Evolutionary conservation across 2,888 invertebrate species (phyloP).

Genomic region (Masnerella sp.): DNA sequence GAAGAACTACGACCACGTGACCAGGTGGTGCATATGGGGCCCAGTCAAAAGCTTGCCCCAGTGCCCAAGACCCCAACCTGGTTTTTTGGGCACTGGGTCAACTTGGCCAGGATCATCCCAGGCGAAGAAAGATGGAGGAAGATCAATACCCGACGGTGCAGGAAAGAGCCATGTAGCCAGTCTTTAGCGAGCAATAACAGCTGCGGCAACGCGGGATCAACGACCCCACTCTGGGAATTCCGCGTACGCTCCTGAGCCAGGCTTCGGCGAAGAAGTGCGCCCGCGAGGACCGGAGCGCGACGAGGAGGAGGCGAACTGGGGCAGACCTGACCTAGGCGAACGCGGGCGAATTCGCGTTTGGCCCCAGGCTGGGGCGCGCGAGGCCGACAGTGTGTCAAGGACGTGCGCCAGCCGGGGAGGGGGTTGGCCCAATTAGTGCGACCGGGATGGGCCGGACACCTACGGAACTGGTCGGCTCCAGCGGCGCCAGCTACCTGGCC

Average conservation of each 20-base stretch:
- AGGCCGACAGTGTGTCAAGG: conserved; percentile 61
- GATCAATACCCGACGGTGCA: conserved; percentile 64
- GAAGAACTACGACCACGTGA: no score
- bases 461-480: conserved; percentile 26
- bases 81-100: neutral
- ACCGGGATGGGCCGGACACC: conserved; percentile 43
- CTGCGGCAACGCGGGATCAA: conserved; percentile 73
- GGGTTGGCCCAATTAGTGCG: conserved; percentile 21
- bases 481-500: conserved; percentile 32
- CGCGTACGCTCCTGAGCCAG: conserved; percentile 55
- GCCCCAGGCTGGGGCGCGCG: conserved; percentile 44
- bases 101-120: no score
- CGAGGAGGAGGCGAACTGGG: neutral
- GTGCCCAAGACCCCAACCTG: no score
- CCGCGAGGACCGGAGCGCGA: neutral
- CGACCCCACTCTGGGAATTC: conserved; percentile 66
- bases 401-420: conserved; percentile 43
- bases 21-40: no score
- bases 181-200: conserved; percentile 77
- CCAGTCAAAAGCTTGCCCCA: no score
- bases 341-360: conserved; percentile 52
- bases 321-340: conserved; percentile 62
- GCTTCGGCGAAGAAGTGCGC: conserved; percentile 43
- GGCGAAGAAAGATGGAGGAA: conserved; percentile 52
- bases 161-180: conserved; percentile 70